phyloP scores from a whole-genome alignment of 2,888 invertebrate genomes.

The Aquatica leii region DNA sequence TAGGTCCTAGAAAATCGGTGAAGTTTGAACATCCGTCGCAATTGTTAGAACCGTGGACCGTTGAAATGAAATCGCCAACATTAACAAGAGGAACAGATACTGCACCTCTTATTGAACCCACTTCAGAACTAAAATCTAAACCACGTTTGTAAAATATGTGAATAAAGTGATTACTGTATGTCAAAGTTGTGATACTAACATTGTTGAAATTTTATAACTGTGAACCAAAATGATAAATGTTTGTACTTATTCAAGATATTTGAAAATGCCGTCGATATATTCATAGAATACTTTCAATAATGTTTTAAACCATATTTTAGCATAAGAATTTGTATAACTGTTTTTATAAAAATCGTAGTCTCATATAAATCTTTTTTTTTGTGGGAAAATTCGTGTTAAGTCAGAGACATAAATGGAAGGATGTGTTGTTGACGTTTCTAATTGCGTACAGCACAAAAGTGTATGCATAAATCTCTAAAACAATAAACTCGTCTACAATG shows the following conservation, averaged over 20 bases:
- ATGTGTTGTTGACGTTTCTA: too few relatives aligned
- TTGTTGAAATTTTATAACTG: not conserved
- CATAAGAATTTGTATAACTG: constrained; percentile 7
- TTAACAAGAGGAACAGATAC: constrained; percentile 32
- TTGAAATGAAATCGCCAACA: constrained; percentile 48
- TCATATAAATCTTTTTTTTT: too few relatives aligned
- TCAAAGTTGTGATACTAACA: constrained; percentile 8
- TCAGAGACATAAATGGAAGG: too few relatives aligned
- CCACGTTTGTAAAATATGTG: constrained; percentile 17
- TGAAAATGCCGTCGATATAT: constrained; percentile 1
- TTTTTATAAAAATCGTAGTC: constrained; percentile 7
- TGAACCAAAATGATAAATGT: not conserved
- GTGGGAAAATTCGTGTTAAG: too few relatives aligned
- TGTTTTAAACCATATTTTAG: not conserved
- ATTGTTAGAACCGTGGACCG: constrained; percentile 56
- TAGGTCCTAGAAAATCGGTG: constrained; percentile 71
- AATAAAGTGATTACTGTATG: not conserved
- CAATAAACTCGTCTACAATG: too few relatives aligned
- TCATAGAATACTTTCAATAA: not conserved
- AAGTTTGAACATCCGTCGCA: constrained; percentile 68
- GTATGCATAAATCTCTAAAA: too few relatives aligned
- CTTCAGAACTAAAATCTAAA: constrained; percentile 20
- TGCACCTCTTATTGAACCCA: constrained; percentile 33
- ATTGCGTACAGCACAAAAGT: too few relatives aligned
- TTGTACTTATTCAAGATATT: not conserved